phyloP scores from a whole-genome alignment of 1,140 invertebrate genomes.

The Drosophila elegans region DNA sequence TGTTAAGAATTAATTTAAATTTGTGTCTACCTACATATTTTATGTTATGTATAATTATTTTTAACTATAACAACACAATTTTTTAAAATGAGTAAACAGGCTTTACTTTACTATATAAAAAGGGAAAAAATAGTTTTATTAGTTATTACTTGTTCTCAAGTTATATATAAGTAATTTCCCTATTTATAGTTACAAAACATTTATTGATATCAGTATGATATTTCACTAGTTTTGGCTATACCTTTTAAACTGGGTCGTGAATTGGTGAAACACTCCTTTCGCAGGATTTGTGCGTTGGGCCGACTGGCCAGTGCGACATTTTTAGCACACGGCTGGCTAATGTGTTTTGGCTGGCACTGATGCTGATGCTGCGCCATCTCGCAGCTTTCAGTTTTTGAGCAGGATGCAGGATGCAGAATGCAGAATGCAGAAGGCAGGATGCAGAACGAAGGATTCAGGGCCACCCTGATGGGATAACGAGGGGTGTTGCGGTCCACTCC shows the following conservation, averaged over 20 bases:
- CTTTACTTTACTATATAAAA: too few relatives aligned
- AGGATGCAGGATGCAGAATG: constrained; percentile 15
- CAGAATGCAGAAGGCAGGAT: constrained; percentile 1
- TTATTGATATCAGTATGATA: too few relatives aligned
- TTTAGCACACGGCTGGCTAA: constrained; percentile 71
- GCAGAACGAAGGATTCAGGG: constrained; percentile 6
- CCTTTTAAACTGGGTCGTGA: background rate
- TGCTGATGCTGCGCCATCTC: constrained; percentile 40
- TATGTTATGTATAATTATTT: too few relatives aligned
- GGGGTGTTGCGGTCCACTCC: constrained; percentile 15
- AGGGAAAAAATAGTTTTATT: too few relatives aligned
- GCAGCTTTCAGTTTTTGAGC: constrained; percentile 11
- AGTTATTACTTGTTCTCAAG: too few relatives aligned
- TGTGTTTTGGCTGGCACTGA: constrained; percentile 60
- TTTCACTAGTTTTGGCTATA: background rate
- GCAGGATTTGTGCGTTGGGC: constrained; percentile 30
- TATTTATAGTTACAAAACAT: too few relatives aligned
- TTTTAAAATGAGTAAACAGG: too few relatives aligned
- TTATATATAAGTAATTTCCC: too few relatives aligned
- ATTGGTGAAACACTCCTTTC: constrained; percentile 3
- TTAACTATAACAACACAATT: too few relatives aligned
- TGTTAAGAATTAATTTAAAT: too few relatives aligned
- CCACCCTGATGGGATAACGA: constrained; percentile 17
- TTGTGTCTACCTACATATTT: too few relatives aligned
- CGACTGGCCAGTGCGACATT: constrained; percentile 59